These are phyloP conservation scores for Entosphenus tridentatus DNA, from an alignment of 2,113 vertebrate genomes.

Conservation along the genomic window DNA sequence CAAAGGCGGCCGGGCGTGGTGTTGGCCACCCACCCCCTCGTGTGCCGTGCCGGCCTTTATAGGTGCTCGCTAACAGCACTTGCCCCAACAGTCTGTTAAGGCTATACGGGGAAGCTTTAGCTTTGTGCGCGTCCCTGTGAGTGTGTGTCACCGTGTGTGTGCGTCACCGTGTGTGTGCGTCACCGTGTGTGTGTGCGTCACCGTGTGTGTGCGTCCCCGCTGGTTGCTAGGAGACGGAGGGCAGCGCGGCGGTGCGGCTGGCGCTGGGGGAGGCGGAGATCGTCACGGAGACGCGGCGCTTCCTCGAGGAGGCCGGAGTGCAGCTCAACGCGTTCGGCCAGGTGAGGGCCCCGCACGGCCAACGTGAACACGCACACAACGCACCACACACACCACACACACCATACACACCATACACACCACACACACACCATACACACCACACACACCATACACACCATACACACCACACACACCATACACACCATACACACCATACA, in stretches of 20 bases:
- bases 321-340: slow-evolving; percentile 82
- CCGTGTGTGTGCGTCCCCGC: background rate
- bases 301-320: slow-evolving; percentile 52
- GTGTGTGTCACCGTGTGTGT: too few species aligned
- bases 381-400: too few species aligned
- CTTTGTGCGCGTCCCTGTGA: too few species aligned
- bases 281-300: slow-evolving; percentile 64
- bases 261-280: slow-evolving; percentile 87
- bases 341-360: slow-evolving; percentile 19
- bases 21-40: too few species aligned
- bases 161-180: too few species aligned
- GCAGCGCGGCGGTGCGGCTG: slow-evolving; percentile 70
- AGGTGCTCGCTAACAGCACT: too few species aligned
- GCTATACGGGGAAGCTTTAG: too few species aligned
- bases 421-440: accelerated
- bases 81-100: too few species aligned
- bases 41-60: too few species aligned
- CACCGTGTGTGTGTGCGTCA: background rate
- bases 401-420: background rate
- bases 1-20: too few species aligned
- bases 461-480: background rate
- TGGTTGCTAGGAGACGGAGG: slow-evolving; percentile 41
- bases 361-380: background rate
- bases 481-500: too few species aligned
- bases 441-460: background rate